Conservation (phyloP, 2,888 invertebrate genomes). For the Ctena decussata region DNA sequence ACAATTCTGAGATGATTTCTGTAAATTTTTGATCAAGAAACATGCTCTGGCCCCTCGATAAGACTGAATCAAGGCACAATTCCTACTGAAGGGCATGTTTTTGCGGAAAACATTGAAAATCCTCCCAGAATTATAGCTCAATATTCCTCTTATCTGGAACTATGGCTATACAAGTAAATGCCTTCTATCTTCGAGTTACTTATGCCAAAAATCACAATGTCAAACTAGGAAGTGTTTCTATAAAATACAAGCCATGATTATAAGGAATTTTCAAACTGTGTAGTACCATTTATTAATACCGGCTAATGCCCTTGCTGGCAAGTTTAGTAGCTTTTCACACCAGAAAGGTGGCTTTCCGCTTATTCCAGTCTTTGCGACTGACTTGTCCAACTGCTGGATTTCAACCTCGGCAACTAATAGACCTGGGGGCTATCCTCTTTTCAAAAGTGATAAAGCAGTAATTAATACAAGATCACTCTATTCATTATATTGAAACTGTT, state of each 20-base stretch:
- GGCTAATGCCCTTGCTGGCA: neutral
- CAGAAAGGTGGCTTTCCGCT: slow-evolving; percentile 47
- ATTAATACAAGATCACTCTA: slow-evolving; percentile 11
- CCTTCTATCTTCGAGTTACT: neutral
- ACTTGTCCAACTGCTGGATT: slow-evolving; percentile 28
- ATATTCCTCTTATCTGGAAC: no score
- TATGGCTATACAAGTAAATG: neutral
- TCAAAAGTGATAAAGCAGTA: slow-evolving; percentile 68
- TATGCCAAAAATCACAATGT: neutral
- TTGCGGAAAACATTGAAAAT: no score
- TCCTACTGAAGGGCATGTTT: no score
- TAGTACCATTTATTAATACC: slow-evolving; percentile 17
- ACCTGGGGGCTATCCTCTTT: slow-evolving; percentile 71
- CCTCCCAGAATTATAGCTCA: no score
- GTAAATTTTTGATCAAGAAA: no score
- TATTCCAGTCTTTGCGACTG: slow-evolving; percentile 58
- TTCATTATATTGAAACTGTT: neutral
- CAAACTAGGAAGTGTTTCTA: slow-evolving; percentile 15
- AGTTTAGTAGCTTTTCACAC: slow-evolving; percentile 11
- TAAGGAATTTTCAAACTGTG: slow-evolving; percentile 15
- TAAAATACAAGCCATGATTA: slow-evolving; percentile 14
- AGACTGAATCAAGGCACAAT: no score
- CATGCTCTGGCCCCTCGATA: no score
- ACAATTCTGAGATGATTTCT: no score
- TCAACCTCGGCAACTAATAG: slow-evolving; percentile 72